Evolutionary conservation across 2,888 invertebrate species (phyloP).

Genomic region (Pyrochroa serraticornis): DNA sequence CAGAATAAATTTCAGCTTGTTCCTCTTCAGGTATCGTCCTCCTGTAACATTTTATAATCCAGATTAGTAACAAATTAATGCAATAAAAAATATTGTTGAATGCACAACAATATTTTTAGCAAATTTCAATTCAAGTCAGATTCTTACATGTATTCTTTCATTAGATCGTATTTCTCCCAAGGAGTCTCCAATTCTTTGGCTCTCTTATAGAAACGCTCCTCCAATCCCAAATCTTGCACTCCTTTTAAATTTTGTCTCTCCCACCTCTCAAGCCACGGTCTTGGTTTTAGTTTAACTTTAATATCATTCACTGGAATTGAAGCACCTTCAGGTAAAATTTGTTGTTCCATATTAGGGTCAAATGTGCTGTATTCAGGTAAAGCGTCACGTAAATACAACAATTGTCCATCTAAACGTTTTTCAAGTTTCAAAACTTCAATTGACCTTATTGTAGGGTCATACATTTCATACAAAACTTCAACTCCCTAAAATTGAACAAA

Average conservation of each 20-base stretch:
- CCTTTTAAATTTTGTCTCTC: conserved; percentile 80
- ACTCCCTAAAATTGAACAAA: conserved; percentile 55
- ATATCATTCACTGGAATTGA: conserved; percentile 53
- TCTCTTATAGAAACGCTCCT: conserved; percentile 54
- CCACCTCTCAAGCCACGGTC: conserved; percentile 93
- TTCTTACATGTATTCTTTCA: conserved; percentile 85
- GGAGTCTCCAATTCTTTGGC: conserved; percentile 69
- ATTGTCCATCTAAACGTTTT: conserved; percentile 87
- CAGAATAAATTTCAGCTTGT: conserved; percentile 82
- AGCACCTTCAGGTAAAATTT: conserved; percentile 72
- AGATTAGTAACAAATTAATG: too few species aligned
- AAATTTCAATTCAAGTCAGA: conserved; percentile 14
- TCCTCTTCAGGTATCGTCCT: conserved; percentile 88
- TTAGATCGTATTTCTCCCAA: conserved; percentile 91
- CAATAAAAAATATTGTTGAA: too few species aligned
- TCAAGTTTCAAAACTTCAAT: conserved; percentile 92
- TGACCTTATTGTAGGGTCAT: conserved; percentile 89
- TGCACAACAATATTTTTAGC: too few species aligned
- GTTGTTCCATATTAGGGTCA: conserved; percentile 88
- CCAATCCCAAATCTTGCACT: conserved; percentile 57
- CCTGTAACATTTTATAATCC: conserved; percentile 57
- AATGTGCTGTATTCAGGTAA: conserved; percentile 91
- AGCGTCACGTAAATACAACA: conserved; percentile 90
- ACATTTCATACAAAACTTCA: conserved; percentile 83
- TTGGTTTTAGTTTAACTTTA: conserved; percentile 74